phyloP scores from a whole-genome alignment of 92 coral and sea anemone genomes.

The Porites evermanni region DNA sequence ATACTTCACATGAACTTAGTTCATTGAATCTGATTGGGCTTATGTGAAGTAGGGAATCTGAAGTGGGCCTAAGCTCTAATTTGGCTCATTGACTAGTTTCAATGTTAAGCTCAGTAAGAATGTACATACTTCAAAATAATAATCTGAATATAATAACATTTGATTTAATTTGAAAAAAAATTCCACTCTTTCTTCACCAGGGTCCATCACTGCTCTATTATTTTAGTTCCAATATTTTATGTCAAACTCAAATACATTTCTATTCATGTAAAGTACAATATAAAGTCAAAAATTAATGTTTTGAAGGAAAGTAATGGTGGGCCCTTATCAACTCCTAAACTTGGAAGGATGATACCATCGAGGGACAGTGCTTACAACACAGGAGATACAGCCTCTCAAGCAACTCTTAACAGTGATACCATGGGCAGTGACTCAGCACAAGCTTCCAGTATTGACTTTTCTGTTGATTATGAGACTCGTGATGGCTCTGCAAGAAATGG shows the following conservation, averaged over 20 bases:
- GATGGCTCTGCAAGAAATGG: conserved; percentile 84
- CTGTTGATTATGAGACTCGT: conserved; percentile 90
- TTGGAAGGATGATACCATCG: neutral
- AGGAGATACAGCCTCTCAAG: conserved; percentile 2
- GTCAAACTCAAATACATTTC: neutral
- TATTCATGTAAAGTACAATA: too few relatives aligned
- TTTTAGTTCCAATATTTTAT: neutral
- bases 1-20: too few relatives aligned
- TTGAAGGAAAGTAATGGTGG: conserved; percentile 40
- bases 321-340: conserved; percentile 19
- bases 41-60: too few relatives aligned
- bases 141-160: too few relatives aligned
- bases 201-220: neutral
- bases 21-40: too few relatives aligned
- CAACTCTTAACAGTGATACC: conserved; percentile 4
- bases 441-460: conserved; percentile 17
- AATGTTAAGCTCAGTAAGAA: too few relatives aligned
- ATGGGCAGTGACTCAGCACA: conserved; percentile 7
- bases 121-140: too few relatives aligned
- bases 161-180: too few relatives aligned
- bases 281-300: too few relatives aligned
- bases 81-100: too few relatives aligned
- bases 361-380: conserved; percentile 3
- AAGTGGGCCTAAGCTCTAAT: too few relatives aligned
- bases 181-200: neutral